These are phyloP conservation scores for Eulemur mongoz DNA, from an alignment of 2,797 vertebrate species.

Conservation along the genomic window DNA sequence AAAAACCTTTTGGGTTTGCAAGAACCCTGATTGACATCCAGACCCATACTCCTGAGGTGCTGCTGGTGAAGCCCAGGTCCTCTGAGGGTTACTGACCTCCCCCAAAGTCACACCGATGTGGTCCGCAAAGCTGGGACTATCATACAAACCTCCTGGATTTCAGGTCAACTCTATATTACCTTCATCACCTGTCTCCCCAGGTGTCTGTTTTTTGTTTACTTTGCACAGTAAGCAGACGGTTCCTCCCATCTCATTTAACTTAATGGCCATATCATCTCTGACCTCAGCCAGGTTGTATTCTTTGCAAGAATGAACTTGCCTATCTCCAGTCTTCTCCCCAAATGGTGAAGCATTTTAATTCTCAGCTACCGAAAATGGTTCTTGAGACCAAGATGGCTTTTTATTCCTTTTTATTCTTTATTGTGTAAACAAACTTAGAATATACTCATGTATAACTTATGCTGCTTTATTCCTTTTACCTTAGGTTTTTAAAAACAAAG, in stretches of 20 bases:
- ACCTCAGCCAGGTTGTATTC: neutral
- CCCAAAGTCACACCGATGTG: neutral
- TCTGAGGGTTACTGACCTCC: neutral
- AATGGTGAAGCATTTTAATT: neutral
- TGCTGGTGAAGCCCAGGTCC: neutral
- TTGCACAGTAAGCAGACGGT: conserved; percentile 35
- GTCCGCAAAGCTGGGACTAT: neutral
- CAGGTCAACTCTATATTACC: neutral
- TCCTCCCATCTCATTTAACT: neutral
- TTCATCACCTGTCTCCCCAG: neutral
- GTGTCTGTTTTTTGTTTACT: conserved; percentile 26
- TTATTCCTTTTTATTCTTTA: neutral
- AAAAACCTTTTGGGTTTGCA: neutral
- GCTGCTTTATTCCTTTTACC: neutral
- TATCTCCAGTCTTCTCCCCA: neutral
- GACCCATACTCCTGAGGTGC: neutral
- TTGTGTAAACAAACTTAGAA: neutral
- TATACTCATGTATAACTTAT: neutral
- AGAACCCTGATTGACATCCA: neutral
- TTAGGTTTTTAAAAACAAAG: neutral
- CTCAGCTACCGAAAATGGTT: neutral
- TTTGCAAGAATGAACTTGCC: neutral
- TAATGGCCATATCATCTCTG: neutral
- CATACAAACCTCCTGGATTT: neutral
- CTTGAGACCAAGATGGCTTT: neutral